A percentile compares a stretch with the other conserved stretches of the same genome.
Conservation (phyloP, 2,113 vertebrate genomes). For the Rostratula benghalensis region DNA sequence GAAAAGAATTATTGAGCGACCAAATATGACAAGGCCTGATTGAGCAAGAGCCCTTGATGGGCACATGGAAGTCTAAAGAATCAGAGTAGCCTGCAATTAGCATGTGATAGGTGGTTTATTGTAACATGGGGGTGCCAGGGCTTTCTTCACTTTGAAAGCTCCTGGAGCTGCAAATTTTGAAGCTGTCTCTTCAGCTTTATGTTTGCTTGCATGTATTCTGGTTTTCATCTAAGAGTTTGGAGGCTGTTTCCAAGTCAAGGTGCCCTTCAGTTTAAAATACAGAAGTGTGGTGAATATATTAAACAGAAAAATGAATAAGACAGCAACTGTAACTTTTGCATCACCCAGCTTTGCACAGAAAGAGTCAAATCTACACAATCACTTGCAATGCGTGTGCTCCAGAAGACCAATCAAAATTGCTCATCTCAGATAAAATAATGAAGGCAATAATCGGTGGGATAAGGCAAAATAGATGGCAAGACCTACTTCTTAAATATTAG, state of each 20-base stretch:
- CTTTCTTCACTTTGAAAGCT: not conserved
- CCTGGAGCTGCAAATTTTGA: not conserved
- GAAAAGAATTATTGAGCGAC: conserved; percentile 6
- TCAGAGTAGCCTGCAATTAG: not conserved
- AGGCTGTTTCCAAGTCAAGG: conserved; percentile 34
- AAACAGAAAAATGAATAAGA: not conserved
- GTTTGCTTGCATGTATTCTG: not conserved
- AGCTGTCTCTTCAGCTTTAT: not conserved
- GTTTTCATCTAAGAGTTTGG: not conserved
- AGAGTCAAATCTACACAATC: not conserved
- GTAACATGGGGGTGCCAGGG: not conserved
- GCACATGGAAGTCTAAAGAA: not conserved
- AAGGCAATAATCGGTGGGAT: not conserved
- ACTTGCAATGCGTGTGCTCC: not conserved
- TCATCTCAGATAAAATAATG: conserved; percentile 14
- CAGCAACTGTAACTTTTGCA: not conserved
- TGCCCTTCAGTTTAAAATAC: conserved; percentile 49
- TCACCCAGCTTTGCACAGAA: not conserved
- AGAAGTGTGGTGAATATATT: conserved; percentile 7
- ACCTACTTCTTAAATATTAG: not conserved
- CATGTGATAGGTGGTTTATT: not conserved
- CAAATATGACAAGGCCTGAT: not conserved
- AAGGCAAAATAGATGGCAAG: not conserved
- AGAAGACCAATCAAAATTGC: conserved; percentile 11
- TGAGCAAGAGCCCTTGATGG: not conserved